These are phyloP conservation scores for Diadema setosum DNA, from an alignment of 35 echinoderm and acorn worm species.

Conservation along the genomic window DNA sequence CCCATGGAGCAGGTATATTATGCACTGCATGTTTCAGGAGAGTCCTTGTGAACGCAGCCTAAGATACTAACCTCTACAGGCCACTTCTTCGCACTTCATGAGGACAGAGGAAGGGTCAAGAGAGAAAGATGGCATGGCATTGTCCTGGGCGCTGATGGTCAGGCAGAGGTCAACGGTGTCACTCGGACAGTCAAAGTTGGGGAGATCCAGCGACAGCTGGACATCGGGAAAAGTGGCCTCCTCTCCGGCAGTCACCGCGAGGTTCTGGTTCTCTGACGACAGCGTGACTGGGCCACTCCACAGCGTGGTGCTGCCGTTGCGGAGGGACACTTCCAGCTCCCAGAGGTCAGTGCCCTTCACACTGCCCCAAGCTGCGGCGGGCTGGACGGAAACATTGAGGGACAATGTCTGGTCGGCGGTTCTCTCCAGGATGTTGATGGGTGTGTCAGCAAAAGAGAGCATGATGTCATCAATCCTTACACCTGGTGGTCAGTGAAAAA, in stretches of 20 bases:
- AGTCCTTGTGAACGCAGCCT: not conserved
- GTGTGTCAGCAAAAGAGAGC: not conserved
- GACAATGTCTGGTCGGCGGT: not conserved
- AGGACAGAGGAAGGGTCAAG: not conserved
- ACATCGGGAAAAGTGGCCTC: not conserved
- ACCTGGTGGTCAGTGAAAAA: not conserved
- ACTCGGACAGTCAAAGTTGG: not conserved
- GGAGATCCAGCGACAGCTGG: not conserved
- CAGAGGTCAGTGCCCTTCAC: not conserved
- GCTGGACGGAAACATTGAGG: not conserved
- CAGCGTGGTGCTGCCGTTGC: not conserved
- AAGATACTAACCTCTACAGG: not conserved
- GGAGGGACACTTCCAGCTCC: not conserved
- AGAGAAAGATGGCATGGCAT: not conserved
- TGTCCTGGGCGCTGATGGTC: not conserved
- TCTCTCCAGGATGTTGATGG: not conserved
- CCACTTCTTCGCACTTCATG: not conserved
- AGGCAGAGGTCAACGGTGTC: not conserved
- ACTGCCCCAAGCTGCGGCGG: not conserved
- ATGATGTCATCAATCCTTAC: not conserved
- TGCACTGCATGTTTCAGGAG: too few species aligned
- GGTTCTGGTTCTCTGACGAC: not conserved
- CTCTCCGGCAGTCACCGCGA: not conserved
- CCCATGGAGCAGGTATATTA: too few species aligned
- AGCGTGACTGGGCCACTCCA: not conserved